phyloP scores from a whole-genome alignment of 2,888 invertebrate genomes.

The Willowsia nigromaculata region DNA sequence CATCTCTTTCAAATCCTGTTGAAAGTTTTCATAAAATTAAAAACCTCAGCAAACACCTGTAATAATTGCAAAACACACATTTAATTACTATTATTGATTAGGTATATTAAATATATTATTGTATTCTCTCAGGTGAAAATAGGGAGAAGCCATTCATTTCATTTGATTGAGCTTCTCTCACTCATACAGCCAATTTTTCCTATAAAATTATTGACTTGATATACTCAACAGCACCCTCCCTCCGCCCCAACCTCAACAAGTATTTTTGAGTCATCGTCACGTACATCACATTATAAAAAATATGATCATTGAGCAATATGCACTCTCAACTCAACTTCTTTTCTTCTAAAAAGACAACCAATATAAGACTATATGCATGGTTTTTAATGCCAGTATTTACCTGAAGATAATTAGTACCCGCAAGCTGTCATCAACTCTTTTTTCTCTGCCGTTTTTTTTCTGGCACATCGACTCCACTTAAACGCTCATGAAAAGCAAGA shows the following conservation, averaged over 20 bases:
- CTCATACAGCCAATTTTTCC: not conserved
- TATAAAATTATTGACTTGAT: not conserved
- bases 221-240: not conserved
- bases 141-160: not conserved
- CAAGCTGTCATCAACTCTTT: conserved; percentile 46
- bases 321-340: not conserved
- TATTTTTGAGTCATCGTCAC: not conserved
- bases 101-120: not conserved
- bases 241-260: not conserved
- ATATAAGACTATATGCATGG: not conserved
- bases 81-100: not conserved
- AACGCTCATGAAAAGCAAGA: not conserved
- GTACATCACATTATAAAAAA: not conserved
- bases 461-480: not conserved
- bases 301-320: not conserved
- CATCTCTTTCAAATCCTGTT: too few relatives aligned
- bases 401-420: conserved; percentile 38
- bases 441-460: not conserved
- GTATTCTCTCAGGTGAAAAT: not conserved
- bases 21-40: too few relatives aligned
- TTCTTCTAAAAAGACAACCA: not conserved
- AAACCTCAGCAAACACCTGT: too few relatives aligned
- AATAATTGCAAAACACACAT: too few relatives aligned
- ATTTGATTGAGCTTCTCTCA: not conserved
- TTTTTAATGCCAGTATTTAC: conserved; percentile 21